Evolutionary conservation across 2,888 invertebrate species (phyloP), one percentile per base, ranked within the genome.

Genomic region (Acanthosepion lycidas): DNA sequence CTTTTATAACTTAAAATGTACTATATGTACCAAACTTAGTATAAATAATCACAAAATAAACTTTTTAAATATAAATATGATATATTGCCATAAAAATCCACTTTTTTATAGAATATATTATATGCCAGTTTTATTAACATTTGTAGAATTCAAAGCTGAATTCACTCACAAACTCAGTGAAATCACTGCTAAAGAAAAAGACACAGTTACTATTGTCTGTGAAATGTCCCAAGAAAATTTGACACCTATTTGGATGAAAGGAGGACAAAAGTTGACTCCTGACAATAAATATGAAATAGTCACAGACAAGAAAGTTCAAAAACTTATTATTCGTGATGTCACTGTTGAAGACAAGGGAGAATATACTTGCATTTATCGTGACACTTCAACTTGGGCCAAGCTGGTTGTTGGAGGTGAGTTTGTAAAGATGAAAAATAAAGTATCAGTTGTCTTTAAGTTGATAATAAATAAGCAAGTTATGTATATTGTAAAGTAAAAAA

Each of bases 91-190:
- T 23, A 6, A 59, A 59, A 59, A 23, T 6, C 1, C 23, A 6
- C 6, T 6, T 59, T 55, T 55, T 15, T 59, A 59, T 20, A 59
- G 23, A 23, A 59, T 59, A 23, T 59, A 59, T 78, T 15, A 33
- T n/a, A n/a, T n/a, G 15, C 78, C 78, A 78, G 33, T 78, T 93
- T 93, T n/a, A 93, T 51, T 51, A 53, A 23, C 49, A 93, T 53
- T 93, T 94, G 42, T 95, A 96, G 96, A 96, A 95, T 94, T 96
- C 33, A 95, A 96, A 78, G n/a, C 78, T 91, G 96, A 96, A 95
- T 96, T 96, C 95, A 96, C 96, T 42, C 95, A 95, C 51, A 96
- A 96, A 26, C 95, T 96, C 0, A 95, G 95, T 18, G 96, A 96
- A 95, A 95, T 95, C 26, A 95, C 95, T 2, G 95, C 96, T 9